phyloP scores from a whole-genome alignment of 2,113 vertebrate species.

The Nothobranchius kuhntae region DNA sequence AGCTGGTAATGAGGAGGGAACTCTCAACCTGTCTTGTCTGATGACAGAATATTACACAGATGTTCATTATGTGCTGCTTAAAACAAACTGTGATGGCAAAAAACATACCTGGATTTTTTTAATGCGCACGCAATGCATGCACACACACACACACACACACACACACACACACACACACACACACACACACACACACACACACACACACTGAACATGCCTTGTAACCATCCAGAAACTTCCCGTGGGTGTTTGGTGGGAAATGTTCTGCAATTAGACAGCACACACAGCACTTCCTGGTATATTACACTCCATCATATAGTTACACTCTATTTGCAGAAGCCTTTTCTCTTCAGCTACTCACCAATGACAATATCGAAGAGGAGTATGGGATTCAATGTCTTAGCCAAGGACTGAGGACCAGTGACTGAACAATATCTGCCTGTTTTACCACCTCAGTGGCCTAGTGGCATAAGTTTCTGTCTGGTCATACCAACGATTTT shows the following conservation, averaged over 20 bases:
- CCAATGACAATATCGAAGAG: too few relatives aligned
- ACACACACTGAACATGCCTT: neutral
- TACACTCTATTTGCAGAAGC: too few relatives aligned
- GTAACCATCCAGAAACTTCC: neutral
- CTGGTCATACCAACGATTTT: too few relatives aligned
- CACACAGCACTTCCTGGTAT: too few relatives aligned
- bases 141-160: neutral
- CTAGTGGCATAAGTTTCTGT: too few relatives aligned
- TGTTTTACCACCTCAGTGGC: too few relatives aligned
- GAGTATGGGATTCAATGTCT: too few relatives aligned
- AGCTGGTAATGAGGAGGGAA: constrained; percentile 12
- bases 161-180: neutral
- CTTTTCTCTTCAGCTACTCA: too few relatives aligned
- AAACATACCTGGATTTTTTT: neutral
- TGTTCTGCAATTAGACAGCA: neutral
- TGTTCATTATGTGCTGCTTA: neutral
- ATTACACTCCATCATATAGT: too few relatives aligned
- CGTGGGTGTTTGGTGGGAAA: neutral
- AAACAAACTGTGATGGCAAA: neutral
- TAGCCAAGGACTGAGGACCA: too few relatives aligned
- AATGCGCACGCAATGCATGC: too few relatives aligned
- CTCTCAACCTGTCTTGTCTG: constrained; percentile 16
- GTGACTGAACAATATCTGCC: too few relatives aligned
- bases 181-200: neutral
- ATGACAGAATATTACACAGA: constrained; percentile 19